These are phyloP conservation scores for Porites cylindrica DNA, from an alignment of 92 coral and sea anemone species.

Conservation along the genomic window DNA sequence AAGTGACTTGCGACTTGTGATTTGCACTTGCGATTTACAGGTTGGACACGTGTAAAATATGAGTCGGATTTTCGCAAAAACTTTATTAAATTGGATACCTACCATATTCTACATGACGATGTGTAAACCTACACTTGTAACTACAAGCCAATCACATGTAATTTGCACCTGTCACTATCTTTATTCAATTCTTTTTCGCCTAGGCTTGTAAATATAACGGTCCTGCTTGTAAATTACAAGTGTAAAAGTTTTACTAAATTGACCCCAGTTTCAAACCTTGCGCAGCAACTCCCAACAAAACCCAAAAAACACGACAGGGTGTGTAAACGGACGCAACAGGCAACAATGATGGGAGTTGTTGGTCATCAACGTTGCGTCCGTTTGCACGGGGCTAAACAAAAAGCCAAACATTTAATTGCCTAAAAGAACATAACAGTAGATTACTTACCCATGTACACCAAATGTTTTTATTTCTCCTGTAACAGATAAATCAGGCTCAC, in stretches of 20 bases:
- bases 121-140: background rate
- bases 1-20: background rate
- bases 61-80: background rate
- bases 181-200: background rate
- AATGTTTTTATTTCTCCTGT: slow-evolving; percentile 61
- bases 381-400: too few species aligned
- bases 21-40: background rate
- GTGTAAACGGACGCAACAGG: too few species aligned
- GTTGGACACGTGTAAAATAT: background rate
- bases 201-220: slow-evolving; percentile 3
- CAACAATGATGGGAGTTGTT: too few species aligned
- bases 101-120: background rate
- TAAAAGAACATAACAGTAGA: background rate
- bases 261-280: background rate
- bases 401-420: background rate
- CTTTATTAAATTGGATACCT: too few species aligned
- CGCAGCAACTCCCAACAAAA: too few species aligned
- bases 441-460: slow-evolving; percentile 61
- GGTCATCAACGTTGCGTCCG: too few species aligned
- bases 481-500: slow-evolving; percentile 78
- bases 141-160: background rate
- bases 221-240: background rate
- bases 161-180: background rate
- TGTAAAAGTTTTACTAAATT: too few species aligned
- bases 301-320: too few species aligned